Base-by-base conservation (phyloP, 2,797 vertebrate genomes). In the Hypotaenidia philippensis region DNA sequence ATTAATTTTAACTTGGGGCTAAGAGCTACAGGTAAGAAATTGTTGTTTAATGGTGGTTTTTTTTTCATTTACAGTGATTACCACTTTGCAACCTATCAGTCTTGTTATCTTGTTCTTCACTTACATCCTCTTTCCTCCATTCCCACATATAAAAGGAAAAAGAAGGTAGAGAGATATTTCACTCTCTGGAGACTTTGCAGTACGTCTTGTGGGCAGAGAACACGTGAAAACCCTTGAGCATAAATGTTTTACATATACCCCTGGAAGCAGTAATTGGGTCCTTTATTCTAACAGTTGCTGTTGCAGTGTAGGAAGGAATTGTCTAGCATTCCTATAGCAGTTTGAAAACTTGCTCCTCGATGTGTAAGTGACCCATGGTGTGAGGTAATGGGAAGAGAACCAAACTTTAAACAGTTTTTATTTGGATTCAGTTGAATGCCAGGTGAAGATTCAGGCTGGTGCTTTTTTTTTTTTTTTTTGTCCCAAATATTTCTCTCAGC, bases 361-460 rank as follows among this genome's bases (percentile, higher is more conserved):
- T 83, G 72, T 82, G 40, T 36, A 72, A 64, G 55, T 93, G 94
- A 95, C 93, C 92, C 44, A 6, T 71, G 72, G 79, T 61, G 60
- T 95, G 82, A 89, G 65, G 93, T 78, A 85, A 76, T 88, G 72
- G 93, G 84, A 93, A 94, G 44, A 89, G 22, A 87, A 65, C 8
- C 53, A 87, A 85, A 88, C 66, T 95, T 96, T 89, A 89, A 92
- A 87, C 52, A 94, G 69, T 92, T 96, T 97, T 94, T 96, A 78
- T 97, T 96, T 97, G 79, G 76, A 81, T 83, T 94, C 76, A 38
- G 59, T 70, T 96, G 87, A 95, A 94, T 90, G 47, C 59, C 45
- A 81, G 85, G 59, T 75, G 74, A 92, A 95, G 72, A 94, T 57
- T 83, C 50, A 75, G 38, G 44, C 18, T 69, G n/a, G 3, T 47